Percentiles rank a stretch among this genome's conserved stretches.
These are phyloP conservation scores for Andrena bicolor DNA, from an alignment of 2,888 invertebrate species.

Conservation along the genomic window DNA sequence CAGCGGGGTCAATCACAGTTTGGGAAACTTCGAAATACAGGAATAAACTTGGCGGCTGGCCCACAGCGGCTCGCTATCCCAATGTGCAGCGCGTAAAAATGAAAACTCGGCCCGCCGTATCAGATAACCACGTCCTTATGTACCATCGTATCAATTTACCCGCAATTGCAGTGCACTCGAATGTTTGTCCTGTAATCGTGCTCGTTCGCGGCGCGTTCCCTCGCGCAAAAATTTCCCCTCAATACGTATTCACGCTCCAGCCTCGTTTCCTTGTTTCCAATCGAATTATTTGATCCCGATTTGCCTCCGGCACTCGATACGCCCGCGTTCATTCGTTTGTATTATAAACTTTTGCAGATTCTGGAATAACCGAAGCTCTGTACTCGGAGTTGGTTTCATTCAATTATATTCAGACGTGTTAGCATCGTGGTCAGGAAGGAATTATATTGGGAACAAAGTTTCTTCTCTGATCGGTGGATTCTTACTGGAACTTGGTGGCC, in stretches of 20 bases:
- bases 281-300: conserved; percentile 8
- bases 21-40: conserved; percentile 60
- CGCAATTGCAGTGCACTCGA: conserved; percentile 40
- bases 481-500: too few species aligned
- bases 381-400: too few species aligned
- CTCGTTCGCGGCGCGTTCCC: conserved; percentile 49
- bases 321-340: too few species aligned
- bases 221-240: conserved; percentile 35
- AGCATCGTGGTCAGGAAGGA: too few species aligned
- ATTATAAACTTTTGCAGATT: too few species aligned
- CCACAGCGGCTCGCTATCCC: conserved; percentile 23
- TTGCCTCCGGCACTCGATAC: not conserved
- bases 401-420: too few species aligned
- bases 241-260: not conserved
- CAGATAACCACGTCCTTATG: conserved; percentile 60
- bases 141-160: conserved; percentile 58
- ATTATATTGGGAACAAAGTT: too few species aligned
- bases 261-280: not conserved
- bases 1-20: conserved; percentile 61
- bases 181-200: conserved; percentile 56
- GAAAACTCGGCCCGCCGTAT: conserved; percentile 55
- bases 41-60: conserved; percentile 60
- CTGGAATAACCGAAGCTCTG: too few species aligned
- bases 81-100: conserved; percentile 52
- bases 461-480: too few species aligned